Evolutionary conservation across 2,113 vertebrate genomes (phyloP).

Genomic region (Verasper variegatus): DNA sequence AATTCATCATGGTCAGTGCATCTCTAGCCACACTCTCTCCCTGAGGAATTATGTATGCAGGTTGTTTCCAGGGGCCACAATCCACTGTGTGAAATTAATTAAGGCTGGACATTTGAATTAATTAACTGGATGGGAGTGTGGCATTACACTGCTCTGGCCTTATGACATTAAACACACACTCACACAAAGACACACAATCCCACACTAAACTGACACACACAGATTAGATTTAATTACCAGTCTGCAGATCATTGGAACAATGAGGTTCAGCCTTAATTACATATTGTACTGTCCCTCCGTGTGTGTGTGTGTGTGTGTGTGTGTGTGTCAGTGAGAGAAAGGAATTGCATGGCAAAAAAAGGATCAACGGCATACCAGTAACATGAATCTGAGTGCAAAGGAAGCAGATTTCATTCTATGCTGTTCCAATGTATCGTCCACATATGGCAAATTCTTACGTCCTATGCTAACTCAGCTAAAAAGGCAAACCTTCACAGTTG

Average conservation of each 20-base stretch:
- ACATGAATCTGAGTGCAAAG: conserved; percentile 27
- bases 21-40: conserved; percentile 23
- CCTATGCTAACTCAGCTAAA: conserved; percentile 24
- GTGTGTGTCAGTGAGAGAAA: background rate
- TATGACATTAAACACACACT: conserved; percentile 65
- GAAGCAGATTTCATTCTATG: conserved; percentile 34
- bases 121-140: conserved; percentile 70
- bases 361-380: conserved; percentile 5
- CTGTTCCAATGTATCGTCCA: conserved; percentile 14
- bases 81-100: conserved; percentile 74
- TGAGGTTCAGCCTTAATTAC: conserved; percentile 69
- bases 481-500: conserved; percentile 4
- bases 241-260: conserved; percentile 62
- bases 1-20: background rate
- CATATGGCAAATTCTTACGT: background rate
- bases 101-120: conserved; percentile 73
- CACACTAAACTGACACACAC: conserved; percentile 29
- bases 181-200: conserved; percentile 33
- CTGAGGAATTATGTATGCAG: conserved; percentile 45
- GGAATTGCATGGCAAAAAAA: conserved; percentile 4
- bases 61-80: conserved; percentile 59
- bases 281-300: conserved; percentile 28
- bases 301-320: background rate
- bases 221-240: conserved; percentile 72
- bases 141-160: conserved; percentile 64